Evolutionary conservation across 2,888 invertebrate species (phyloP).

Genomic region (Holacanthella duospinosa): DNA sequence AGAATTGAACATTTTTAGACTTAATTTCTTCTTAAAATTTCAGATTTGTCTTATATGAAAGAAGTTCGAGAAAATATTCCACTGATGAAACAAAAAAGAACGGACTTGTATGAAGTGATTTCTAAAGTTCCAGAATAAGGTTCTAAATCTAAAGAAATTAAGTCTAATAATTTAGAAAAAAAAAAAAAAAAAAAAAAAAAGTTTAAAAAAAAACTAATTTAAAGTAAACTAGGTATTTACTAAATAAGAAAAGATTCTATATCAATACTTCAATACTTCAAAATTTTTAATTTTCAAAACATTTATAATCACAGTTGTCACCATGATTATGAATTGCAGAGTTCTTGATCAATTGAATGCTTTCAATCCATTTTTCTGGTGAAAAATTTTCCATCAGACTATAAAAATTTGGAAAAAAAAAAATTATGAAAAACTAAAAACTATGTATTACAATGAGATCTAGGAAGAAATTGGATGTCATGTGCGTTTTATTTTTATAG

Average conservation of each 20-base stretch:
- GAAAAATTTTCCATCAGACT: slow-evolving; percentile 32
- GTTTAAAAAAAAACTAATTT: too few relatives aligned
- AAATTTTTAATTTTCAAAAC: slow-evolving; percentile 12
- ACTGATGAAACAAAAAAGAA: slow-evolving; percentile 58
- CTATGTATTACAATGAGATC: too few relatives aligned
- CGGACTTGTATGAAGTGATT: slow-evolving; percentile 56
- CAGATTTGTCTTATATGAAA: slow-evolving; percentile 61
- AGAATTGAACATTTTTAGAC: neutral
- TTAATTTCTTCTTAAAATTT: slow-evolving; percentile 38
- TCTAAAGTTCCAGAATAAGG: neutral
- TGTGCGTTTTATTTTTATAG: too few relatives aligned
- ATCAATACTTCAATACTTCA: neutral
- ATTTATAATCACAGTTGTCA: slow-evolving; percentile 31
- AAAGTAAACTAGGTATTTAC: too few relatives aligned
- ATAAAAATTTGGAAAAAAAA: too few relatives aligned
- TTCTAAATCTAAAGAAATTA: neutral
- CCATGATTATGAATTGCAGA: slow-evolving; percentile 31
- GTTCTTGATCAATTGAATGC: slow-evolving; percentile 24
- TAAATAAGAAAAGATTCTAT: too few relatives aligned
- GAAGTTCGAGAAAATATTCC: slow-evolving; percentile 78
- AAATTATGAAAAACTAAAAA: too few relatives aligned
- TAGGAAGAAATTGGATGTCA: too few relatives aligned
- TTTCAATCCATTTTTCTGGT: slow-evolving; percentile 29
- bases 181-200: neutral
- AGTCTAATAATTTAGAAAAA: too few relatives aligned